Evolutionary conservation across 1,140 invertebrate genomes (phyloP).

Genomic region (Coenobita brevimanus): DNA sequence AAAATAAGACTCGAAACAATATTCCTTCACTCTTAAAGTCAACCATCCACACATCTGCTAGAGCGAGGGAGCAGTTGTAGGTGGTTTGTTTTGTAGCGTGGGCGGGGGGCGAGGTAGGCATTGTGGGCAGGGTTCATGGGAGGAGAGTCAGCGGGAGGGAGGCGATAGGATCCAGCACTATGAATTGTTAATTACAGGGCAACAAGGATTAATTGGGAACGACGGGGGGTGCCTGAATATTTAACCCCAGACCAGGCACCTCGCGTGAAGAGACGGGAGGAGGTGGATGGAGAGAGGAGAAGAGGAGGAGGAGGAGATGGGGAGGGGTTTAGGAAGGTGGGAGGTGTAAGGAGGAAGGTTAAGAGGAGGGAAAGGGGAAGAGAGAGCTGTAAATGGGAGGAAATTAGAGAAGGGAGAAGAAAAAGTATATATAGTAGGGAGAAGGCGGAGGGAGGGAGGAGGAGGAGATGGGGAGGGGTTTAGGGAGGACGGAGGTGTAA

Average conservation of each 20-base stretch:
- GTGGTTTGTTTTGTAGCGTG: no score
- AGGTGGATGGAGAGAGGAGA: not conserved
- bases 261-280: not conserved
- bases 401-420: not conserved
- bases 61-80: no score
- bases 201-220: conserved; percentile 66
- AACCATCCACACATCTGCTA: no score
- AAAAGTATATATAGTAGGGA: no score
- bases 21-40: no score
- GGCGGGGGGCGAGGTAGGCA: not conserved
- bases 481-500: no score
- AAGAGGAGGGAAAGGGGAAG: not conserved
- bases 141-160: conserved; percentile 41
- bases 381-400: not conserved
- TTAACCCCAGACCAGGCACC: conserved; percentile 44
- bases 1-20: no score
- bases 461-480: no score
- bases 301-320: not conserved
- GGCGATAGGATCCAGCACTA: conserved; percentile 59
- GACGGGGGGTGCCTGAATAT: conserved; percentile 56
- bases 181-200: conserved; percentile 67
- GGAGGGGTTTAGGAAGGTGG: not conserved
- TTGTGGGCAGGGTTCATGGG: not conserved
- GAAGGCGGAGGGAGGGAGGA: no score
- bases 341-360: not conserved